Evolutionary conservation across 2,113 vertebrate genomes (phyloP), one percentile per base, ranked within the genome.

Genomic region (Synchiropus splendidus): DNA sequence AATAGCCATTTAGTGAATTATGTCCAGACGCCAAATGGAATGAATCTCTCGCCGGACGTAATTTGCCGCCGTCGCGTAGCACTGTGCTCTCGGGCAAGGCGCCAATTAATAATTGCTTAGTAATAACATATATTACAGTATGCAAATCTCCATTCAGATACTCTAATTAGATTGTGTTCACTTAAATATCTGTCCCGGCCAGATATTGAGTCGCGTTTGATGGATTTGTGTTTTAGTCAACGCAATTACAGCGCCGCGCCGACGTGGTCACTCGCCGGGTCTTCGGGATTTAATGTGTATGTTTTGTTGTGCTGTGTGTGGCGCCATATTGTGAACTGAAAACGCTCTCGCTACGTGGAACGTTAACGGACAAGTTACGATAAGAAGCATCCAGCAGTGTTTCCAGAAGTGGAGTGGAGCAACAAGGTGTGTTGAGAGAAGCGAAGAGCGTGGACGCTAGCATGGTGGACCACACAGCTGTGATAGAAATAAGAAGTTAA

Each of bases 1-100:
- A 62, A 78, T 78, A 74, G 54, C 54, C 64, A 74, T 78, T 80
- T 78, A 68, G 63, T 51, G 56, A 69, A 75, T 72, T 39, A 74
- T 72, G 46, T 48, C 51, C 51, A 67, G 55, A 48, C 66, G 72
- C 72, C 75, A 78, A 75, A 68, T 66, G 50, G 64, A 54, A 75
- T 70, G 64, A 63, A 44, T 64, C 56, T 55, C 58, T 18, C 18
- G 45, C 47, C 45, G 46, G 70, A 42, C 35, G 36, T 38, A 45
- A 71, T 71, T 53, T 62, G 39, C 42, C 11, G 33, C 35, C 38
- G 37, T 11, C 45, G 34, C 37, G 2, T 9, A 39, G 10, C 10
- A 34, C 40, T 14, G 39, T 48, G 54, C 60, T 32, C 39, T 36
- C 48, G 60, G 63, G 58, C 33, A 12, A 18, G 21, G 34, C 18